Percentiles rank a stretch among this genome's conserved stretches.
phyloP scores from a whole-genome alignment of 2,113 vertebrate species.

The Takifugu bimaculatus region DNA sequence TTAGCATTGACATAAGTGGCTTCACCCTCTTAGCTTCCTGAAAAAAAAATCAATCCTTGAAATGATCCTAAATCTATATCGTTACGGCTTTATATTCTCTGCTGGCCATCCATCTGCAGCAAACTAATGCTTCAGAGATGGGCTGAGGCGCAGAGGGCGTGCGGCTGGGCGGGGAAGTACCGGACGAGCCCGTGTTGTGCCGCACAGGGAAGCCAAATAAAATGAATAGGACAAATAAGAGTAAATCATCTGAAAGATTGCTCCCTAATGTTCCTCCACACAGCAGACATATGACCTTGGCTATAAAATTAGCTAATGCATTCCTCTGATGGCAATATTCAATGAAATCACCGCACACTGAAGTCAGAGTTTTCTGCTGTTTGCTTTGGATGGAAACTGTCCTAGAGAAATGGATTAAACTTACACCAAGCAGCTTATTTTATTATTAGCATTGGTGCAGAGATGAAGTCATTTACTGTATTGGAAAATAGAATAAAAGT shows the following conservation, averaged over 20 bases:
- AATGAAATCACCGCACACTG: slow-evolving; percentile 9
- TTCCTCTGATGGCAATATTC: slow-evolving; percentile 6
- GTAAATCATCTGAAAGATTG: slow-evolving; percentile 20
- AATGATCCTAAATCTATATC: slow-evolving; percentile 75
- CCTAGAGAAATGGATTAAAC: no score
- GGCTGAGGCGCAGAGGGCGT: slow-evolving; percentile 20
- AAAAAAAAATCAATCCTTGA: slow-evolving; percentile 72
- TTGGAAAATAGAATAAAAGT: no score
- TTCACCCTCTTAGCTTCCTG: slow-evolving; percentile 74
- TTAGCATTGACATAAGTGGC: slow-evolving; percentile 78
- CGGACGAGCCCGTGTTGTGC: slow-evolving; percentile 20
- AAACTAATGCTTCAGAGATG: slow-evolving; percentile 60
- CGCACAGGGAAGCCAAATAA: slow-evolving; percentile 36
- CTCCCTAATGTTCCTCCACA: slow-evolving; percentile 24
- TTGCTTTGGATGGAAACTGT: slow-evolving; percentile 7
- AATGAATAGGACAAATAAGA: slow-evolving; percentile 30
- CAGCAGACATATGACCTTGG: slow-evolving; percentile 14
- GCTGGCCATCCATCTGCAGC: slow-evolving; percentile 67
- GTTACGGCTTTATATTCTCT: slow-evolving; percentile 73
- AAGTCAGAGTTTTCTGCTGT: slow-evolving; percentile 23
- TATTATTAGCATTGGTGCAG: no score
- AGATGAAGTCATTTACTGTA: no score
- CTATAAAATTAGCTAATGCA: slow-evolving; percentile 30
- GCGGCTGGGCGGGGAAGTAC: slow-evolving; percentile 6
- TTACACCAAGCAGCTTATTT: no score